Base-by-base conservation (phyloP, 2,797 vertebrate genomes). In the Halcyon badia region DNA sequence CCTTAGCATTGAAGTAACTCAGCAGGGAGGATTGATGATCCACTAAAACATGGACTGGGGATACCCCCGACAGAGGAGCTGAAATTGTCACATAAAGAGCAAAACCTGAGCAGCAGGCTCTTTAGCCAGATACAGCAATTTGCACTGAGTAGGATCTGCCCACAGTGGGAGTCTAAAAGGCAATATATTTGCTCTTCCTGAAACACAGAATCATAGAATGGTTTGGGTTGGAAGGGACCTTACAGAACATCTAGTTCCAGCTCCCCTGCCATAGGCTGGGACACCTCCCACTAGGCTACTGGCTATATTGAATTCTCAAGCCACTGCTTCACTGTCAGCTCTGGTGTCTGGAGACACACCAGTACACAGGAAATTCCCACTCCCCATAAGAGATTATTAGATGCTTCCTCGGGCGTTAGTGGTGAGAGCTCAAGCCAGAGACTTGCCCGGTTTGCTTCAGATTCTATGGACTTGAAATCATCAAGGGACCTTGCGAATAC, bases 71-170 rank as follows among this genome's bases (percentile, higher is more conserved):
- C 33, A 12, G 68, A 92, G 79, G 24, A 77, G 82, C 41, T 81
- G 92, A 78, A 94, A 92, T 46, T 73, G 72, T 80, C 83, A 77
- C 44, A 80, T 60, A 42, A 90, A 92, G 86, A 95, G 78, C 90
- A 92, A 71, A 93, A 39, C 44, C 20, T 0, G 0, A 84, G 80
- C 49, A 82, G 60, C 46, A 79, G 76, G 66, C 88, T 89, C 83
- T 76, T 81, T 15, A 91, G 83, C 58, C 75, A 80, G 75, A 41
- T 14, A 64, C 83, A 92, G 88, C 54, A 84, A 77, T 85, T 70
- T 90, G 92, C 75, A 87, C 48, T 31, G 64, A 73, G 66, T 6
- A 84, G 66, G 42, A 79, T 76, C 66, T 93, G 90, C 52, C 83
- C 75, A 62, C 72, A 66, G 35, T 25, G 56, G 78, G 48, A 94